Evolutionary conservation across 2,888 invertebrate species (phyloP), one percentile per base, ranked within the genome.

Genomic region (Keiferia lycopersicella): DNA sequence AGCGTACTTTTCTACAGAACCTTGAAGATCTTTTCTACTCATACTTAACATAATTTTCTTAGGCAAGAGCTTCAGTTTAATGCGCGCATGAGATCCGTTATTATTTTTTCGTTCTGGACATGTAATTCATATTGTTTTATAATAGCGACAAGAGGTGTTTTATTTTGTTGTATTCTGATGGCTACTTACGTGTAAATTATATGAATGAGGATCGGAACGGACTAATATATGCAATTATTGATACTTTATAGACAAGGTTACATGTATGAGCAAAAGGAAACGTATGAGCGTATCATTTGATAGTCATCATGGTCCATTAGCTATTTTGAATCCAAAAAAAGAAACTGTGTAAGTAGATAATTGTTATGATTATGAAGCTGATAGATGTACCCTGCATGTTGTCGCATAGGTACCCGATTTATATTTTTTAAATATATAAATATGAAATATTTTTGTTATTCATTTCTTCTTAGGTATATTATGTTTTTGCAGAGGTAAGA

Each of bases 51-150:
- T 8, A 56, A 14, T 81, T 84, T 80, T 84, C 75, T 86, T 84
- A 79, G 72, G 80, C 81, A 84, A 85, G 61, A 66, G 66, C 65
- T 66, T 66, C 65, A 34, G 63, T 65, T 70, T 74, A 75, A 79
- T 80, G 75, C 69, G 76, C 77, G 75, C 81, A 79, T 82, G 78
- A 72, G 76, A 81, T 79, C 82, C 83, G 82, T 85, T 83, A 87
- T 88, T 88, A 87, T 83, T 79, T 86, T 85, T 86, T 87, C 81
- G 85, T 85, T 87, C 85, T 82, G 79, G 82, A 81, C 83, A 81
- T 76, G 75, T 80, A 80, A 82, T 80, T 75, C 71, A 72, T 72
- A 73, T 75, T 65, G 64, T 63, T 63, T 65, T 64, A 63, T 66
- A 67, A 69, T 68, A 45, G 53, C 61, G 69, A 73, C 69, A 68